phyloP scores from a whole-genome alignment of 2,888 invertebrate genomes.

The Tethea ocularis region DNA sequence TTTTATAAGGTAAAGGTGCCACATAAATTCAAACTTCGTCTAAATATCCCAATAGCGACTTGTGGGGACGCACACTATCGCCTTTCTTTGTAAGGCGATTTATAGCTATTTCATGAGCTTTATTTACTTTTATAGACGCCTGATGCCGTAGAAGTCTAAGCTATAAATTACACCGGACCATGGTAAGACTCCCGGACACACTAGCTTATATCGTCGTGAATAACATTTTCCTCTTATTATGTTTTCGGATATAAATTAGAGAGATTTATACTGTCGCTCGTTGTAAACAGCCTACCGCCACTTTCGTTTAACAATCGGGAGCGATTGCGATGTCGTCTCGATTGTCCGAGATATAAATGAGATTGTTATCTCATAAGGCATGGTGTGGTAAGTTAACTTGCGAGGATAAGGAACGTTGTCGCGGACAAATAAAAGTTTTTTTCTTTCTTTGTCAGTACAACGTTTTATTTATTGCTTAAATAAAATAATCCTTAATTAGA shows the following conservation, averaged over 20 bases:
- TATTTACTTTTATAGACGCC: constrained; percentile 80
- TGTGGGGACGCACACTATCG: constrained; percentile 55
- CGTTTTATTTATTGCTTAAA: constrained; percentile 15
- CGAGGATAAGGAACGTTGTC: constrained; percentile 17
- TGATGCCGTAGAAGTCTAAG: constrained; percentile 61
- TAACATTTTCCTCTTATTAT: constrained; percentile 81
- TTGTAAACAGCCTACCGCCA: constrained; percentile 55
- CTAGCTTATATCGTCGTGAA: constrained; percentile 63
- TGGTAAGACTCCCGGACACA: constrained; percentile 64
- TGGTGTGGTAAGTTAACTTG: constrained; percentile 22
- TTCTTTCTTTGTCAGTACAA: constrained; percentile 17
- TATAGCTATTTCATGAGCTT: constrained; percentile 78
- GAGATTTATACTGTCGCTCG: constrained; percentile 65
- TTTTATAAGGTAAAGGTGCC: constrained; percentile 34
- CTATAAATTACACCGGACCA: constrained; percentile 72
- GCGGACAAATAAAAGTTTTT: constrained; percentile 23
- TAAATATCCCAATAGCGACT: constrained; percentile 47
- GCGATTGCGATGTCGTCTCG: constrained; percentile 46
- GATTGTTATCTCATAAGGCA: constrained; percentile 49
- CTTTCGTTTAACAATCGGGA: constrained; percentile 38
- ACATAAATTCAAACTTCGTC: constrained; percentile 52
- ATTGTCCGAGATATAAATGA: constrained; percentile 52
- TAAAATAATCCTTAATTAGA: not conserved
- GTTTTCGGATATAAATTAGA: constrained; percentile 79
- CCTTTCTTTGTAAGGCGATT: constrained; percentile 73